Evolutionary conservation across 1,140 invertebrate genomes (phyloP), one percentile per base, ranked within the genome.

Genomic region (Eumeta japonica): DNA sequence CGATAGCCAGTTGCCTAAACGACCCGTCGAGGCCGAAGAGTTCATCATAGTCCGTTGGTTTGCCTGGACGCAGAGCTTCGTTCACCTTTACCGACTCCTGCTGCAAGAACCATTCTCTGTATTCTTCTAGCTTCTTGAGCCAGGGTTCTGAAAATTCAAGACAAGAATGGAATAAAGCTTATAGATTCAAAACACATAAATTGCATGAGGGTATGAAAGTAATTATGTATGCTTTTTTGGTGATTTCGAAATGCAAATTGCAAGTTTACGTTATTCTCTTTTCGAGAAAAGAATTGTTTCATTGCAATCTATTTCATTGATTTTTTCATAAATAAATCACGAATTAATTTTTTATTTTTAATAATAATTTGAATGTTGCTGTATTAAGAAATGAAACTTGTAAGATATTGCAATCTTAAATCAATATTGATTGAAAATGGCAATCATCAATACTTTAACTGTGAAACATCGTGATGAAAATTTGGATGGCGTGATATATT

Each of bases 1-100:
- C 88, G 46, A 91, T 89, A 16, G 79, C 66, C 2, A 90, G 62
- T 71, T 90, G 84, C 55, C 86, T 78, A 62, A 90, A 90, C 9
- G 87, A 89, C 16, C 88, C 89, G 41, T 90, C 88, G 44, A 90
- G 78, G 11, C 88, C 89, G 45, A 90, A 90, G 0, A 91, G 58
- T 52, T 89, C 87, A 46, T 89, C 85, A 38, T 84, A 81, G 28
- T 86, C 89, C 49, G 86, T 90, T 24, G 88, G 86, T 31, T 74
- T 64, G 15, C 85, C 89, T 0, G 84, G 85, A 53, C 88, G 79
- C 30, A 87, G 81, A 0, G 81, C 74, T 63, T 90, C 88, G 46
- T 89, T 86, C 0, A 86, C 80, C 63, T 85, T 86, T 7, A 89
- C 56, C 1, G 76, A 68, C 56, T 89, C 87, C 49, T 90, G 84